Conservation (phyloP, 2,888 invertebrate species). For the Notocelia uddmanniana region DNA sequence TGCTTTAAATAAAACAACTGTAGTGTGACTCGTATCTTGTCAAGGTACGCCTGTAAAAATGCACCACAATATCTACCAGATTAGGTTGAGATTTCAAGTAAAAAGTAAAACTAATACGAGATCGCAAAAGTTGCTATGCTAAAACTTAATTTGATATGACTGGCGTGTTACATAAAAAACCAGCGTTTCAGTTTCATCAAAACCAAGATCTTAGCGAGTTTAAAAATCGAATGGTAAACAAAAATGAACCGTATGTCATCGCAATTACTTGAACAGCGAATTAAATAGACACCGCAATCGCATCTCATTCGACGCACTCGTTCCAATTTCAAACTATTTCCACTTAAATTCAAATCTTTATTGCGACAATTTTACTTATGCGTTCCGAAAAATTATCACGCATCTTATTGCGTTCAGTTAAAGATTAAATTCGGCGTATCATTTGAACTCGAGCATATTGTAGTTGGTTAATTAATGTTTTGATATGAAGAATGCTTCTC, state of each 20-base stretch:
- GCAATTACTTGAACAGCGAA: slow-evolving; percentile 11
- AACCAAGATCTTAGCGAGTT: background rate
- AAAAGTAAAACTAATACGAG: background rate
- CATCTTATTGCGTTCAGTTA: slow-evolving; percentile 20
- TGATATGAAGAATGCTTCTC: slow-evolving; percentile 67
- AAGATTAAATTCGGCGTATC: slow-evolving; percentile 32
- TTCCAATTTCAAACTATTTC: slow-evolving; percentile 74
- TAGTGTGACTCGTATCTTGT: background rate
- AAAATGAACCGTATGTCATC: slow-evolving; percentile 23
- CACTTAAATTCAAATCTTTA: slow-evolving; percentile 73
- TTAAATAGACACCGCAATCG: slow-evolving; percentile 29
- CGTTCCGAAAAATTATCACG: slow-evolving; percentile 20
- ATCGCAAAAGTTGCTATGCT: background rate
- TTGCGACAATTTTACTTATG: slow-evolving; percentile 55
- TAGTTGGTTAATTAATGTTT: slow-evolving; percentile 58
- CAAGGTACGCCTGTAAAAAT: background rate
- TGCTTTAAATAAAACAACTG: background rate
- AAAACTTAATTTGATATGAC: background rate
- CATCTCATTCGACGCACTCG: slow-evolving; percentile 62
- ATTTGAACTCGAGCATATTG: slow-evolving; percentile 41
- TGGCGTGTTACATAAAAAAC: slow-evolving; percentile 22
- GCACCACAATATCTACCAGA: background rate
- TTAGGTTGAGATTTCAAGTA: background rate
- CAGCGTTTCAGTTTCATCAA: slow-evolving; percentile 13
- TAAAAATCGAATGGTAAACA: background rate